Evolutionary conservation across 2,888 invertebrate genomes (phyloP).

Genomic region (Agapostemon virescens): DNA sequence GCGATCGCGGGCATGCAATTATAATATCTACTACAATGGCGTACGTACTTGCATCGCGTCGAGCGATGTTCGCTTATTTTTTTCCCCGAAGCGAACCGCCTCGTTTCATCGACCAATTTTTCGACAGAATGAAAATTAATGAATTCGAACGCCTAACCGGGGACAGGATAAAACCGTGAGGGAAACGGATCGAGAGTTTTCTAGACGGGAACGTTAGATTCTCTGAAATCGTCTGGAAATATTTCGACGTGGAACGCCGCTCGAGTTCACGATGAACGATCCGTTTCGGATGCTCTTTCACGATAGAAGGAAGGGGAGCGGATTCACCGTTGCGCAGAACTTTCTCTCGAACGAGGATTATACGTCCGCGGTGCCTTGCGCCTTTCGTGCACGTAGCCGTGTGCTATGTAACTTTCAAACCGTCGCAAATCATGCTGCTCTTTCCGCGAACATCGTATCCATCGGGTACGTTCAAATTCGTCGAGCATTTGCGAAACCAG

Average conservation of each 20-base stretch:
- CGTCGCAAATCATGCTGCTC: conserved; percentile 36
- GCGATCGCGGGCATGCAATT: conserved; percentile 1
- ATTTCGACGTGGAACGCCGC: conserved; percentile 5
- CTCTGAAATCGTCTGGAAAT: not conserved
- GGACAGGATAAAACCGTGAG: not conserved
- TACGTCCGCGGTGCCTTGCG: conserved; percentile 26
- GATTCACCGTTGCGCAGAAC: conserved; percentile 65
- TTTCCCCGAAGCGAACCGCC: not conserved
- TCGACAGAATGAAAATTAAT: not conserved
- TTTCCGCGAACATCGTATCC: conserved; percentile 20
- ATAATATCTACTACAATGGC: not conserved
- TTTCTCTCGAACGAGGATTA: conserved; percentile 61
- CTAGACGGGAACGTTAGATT: not conserved
- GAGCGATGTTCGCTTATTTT: not conserved
- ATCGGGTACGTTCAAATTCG: not conserved
- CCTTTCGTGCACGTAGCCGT: conserved; percentile 41
- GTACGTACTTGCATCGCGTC: not conserved
- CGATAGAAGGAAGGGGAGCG: conserved; percentile 60
- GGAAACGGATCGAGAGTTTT: not conserved
- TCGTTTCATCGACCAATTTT: not conserved
- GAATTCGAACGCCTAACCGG: no score
- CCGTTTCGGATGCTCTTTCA: conserved; percentile 58
- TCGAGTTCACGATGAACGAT: conserved; percentile 43
- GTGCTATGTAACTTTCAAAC: conserved; percentile 58
- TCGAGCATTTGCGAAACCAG: not conserved